Evolutionary conservation across 1,140 invertebrate genomes (phyloP).

Genomic region (Heliothis virescens): DNA sequence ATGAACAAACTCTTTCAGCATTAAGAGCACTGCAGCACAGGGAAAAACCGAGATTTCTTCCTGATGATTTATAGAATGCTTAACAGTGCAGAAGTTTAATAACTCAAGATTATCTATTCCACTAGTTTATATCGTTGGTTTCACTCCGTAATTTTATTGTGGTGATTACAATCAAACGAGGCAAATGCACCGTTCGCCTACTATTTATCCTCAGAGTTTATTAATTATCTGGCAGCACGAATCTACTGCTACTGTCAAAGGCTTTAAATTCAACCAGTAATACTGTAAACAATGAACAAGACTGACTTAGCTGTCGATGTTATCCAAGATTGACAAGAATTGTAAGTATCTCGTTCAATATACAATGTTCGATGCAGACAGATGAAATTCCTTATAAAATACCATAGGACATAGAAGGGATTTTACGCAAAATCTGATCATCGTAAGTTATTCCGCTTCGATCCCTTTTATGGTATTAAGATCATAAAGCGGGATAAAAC

Average conservation of each 20-base stretch:
- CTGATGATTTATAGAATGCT: not conserved
- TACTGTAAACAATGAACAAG: conserved; percentile 20
- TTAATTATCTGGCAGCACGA: conserved; percentile 24
- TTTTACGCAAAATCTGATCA: conserved; percentile 47
- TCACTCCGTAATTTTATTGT: conserved; percentile 27
- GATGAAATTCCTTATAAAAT: conserved; percentile 24
- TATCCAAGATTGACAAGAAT: conserved; percentile 4
- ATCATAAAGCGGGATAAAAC: conserved; percentile 45
- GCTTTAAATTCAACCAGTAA: conserved; percentile 13
- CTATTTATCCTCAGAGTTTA: conserved; percentile 11
- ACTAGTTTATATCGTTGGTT: conserved; percentile 1
- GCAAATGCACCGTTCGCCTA: conserved; percentile 23
- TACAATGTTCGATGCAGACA: not conserved
- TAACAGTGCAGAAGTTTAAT: not conserved
- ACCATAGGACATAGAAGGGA: not conserved
- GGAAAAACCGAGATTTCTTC: not conserved
- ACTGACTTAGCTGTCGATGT: not conserved
- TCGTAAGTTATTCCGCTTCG: conserved; percentile 42
- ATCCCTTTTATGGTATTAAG: conserved; percentile 49
- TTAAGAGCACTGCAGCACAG: not conserved
- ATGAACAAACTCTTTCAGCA: not conserved
- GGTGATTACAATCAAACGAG: conserved; percentile 7
- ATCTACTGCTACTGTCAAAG: conserved; percentile 5
- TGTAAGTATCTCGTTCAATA: not conserved
- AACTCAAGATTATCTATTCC: conserved; percentile 16